Evolutionary conservation across 2,797 vertebrate species (phyloP).

Genomic region (Monodelphis domestica): DNA sequence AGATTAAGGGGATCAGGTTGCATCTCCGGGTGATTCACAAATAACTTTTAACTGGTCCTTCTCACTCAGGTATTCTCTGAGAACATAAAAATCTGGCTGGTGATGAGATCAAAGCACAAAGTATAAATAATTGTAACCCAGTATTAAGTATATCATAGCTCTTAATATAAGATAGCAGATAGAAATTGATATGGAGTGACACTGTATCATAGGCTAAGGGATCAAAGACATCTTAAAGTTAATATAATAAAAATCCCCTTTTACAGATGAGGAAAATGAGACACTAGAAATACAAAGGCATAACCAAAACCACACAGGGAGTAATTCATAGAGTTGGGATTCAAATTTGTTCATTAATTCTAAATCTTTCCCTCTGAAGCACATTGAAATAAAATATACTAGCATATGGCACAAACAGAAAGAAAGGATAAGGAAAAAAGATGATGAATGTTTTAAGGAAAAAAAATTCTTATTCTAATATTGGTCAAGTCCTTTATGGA

Average conservation of each 20-base stretch:
- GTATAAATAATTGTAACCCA: not conserved
- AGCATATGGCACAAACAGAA: not conserved
- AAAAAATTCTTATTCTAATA: constrained; percentile 51
- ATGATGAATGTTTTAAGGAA: constrained; percentile 24
- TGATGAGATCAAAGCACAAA: not conserved
- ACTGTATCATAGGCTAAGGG: not conserved
- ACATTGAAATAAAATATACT: not conserved
- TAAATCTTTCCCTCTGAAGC: not conserved
- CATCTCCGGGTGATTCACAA: not conserved
- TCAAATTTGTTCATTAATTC: not conserved
- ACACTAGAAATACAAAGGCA: not conserved
- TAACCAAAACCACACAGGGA: not conserved
- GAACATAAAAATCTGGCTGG: not conserved
- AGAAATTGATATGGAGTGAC: not conserved
- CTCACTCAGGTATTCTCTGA: not conserved
- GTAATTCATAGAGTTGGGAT: not conserved
- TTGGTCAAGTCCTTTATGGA: not conserved
- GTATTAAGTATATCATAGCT: not conserved
- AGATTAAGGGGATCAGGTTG: not conserved
- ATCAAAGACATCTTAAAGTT: not conserved
- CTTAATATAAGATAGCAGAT: not conserved
- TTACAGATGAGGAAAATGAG: not conserved
- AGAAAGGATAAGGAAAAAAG: not conserved
- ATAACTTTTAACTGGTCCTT: not conserved
- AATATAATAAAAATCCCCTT: not conserved